Conservation (phyloP, 2,113 vertebrate species). For the Crotalus viridis region DNA sequence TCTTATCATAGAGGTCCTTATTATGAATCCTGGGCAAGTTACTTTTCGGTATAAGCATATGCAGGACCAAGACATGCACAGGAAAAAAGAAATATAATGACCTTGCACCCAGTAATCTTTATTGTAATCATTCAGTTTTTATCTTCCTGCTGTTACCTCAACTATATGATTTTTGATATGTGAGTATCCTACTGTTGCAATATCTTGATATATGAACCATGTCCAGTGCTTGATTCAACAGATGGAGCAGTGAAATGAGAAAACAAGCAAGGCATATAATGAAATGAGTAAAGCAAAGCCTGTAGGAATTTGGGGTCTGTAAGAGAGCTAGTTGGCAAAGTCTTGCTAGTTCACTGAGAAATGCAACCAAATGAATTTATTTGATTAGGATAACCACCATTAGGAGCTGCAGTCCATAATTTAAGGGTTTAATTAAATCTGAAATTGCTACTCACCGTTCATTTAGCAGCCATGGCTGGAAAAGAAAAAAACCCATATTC, state of each 20-base stretch:
- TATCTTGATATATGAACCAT: not conserved
- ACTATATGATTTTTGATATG: not conserved
- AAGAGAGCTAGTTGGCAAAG: not conserved
- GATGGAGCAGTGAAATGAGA: not conserved
- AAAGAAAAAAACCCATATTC: constrained; percentile 1
- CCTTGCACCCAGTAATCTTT: not conserved
- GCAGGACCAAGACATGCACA: not conserved
- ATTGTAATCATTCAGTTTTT: not conserved
- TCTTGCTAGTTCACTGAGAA: constrained; percentile 3
- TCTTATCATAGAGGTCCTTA: not conserved
- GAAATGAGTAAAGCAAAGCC: constrained; percentile 9
- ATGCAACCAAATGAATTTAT: constrained; percentile 13
- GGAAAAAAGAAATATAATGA: not conserved
- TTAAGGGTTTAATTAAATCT: constrained; percentile 12
- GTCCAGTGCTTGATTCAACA: not conserved
- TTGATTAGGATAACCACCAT: constrained; percentile 14
- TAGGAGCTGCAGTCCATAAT: constrained; percentile 10
- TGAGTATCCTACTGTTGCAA: not conserved
- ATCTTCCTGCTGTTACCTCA: not conserved
- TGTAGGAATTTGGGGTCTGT: constrained; percentile 6
- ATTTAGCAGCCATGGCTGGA: constrained; percentile 16
- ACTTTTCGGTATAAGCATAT: not conserved
- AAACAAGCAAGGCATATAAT: not conserved
- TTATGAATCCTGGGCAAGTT: not conserved
- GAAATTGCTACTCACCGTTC: constrained; percentile 14